Conservation (phyloP, 2,113 vertebrate species). For the Halichoeres trimaculatus region DNA sequence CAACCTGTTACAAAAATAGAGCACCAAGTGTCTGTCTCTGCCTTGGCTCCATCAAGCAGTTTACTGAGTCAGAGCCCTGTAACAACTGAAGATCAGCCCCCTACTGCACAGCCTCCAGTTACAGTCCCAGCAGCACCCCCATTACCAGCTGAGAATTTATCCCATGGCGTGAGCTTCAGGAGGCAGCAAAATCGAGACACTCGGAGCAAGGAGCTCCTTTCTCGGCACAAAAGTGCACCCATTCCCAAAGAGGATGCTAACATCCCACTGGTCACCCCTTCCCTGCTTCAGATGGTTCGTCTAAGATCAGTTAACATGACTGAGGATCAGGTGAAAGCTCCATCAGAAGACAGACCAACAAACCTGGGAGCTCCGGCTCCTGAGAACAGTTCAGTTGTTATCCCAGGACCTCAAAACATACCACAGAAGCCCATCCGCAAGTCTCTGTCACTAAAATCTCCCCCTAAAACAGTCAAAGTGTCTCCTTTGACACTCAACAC, state of each 20-base stretch:
- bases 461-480: constrained; percentile 64
- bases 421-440: constrained; percentile 95
- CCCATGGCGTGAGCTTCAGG: constrained; percentile 72
- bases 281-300: constrained; percentile 95
- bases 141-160: constrained; percentile 62
- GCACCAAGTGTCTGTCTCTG: constrained; percentile 2
- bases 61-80: constrained; percentile 21
- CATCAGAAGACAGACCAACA: constrained; percentile 51
- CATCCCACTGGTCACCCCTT: constrained; percentile 92
- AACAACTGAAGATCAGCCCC: constrained; percentile 47
- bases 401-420: constrained; percentile 62
- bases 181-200: constrained; percentile 74
- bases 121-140: constrained; percentile 33
- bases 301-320: constrained; percentile 87
- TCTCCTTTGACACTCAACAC: constrained; percentile 56
- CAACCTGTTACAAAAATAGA: constrained; percentile 28
- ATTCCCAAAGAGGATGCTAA: constrained; percentile 89
- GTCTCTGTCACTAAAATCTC: constrained; percentile 86
- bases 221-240: constrained; percentile 80
- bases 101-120: constrained; percentile 6
- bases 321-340: constrained; percentile 63
- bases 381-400: constrained; percentile 44
- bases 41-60: constrained; percentile 5
- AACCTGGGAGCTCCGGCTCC: constrained; percentile 15
- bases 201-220: constrained; percentile 81